A percentile compares a stretch with the other conserved stretches of the same genome.
These are phyloP conservation scores for Brenthis ino DNA, from an alignment of 2,888 invertebrate genomes.

Conservation along the genomic window DNA sequence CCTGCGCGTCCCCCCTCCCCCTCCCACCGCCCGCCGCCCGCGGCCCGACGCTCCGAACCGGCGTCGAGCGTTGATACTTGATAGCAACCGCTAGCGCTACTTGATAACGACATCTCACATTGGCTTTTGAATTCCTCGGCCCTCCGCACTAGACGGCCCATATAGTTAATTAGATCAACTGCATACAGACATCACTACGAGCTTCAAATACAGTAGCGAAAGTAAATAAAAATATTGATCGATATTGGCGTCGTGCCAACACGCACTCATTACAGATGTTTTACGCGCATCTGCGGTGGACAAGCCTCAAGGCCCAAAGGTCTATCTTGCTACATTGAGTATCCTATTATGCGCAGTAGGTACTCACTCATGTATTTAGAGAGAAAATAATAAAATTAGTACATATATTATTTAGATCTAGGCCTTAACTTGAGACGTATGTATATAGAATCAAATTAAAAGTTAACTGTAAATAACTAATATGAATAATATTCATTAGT, in stretches of 20 bases:
- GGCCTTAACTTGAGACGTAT: background rate
- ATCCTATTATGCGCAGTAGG: background rate
- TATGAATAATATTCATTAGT: background rate
- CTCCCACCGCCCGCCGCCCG: conserved; percentile 48
- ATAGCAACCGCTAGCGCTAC: conserved; percentile 48
- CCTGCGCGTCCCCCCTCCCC: conserved; percentile 63
- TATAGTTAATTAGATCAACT: conserved; percentile 36
- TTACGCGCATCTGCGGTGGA: conserved; percentile 14
- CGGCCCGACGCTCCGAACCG: conserved; percentile 17
- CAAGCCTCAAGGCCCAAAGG: background rate
- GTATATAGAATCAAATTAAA: background rate
- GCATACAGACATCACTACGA: conserved; percentile 3
- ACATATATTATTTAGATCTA: background rate
- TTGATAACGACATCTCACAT: conserved; percentile 60
- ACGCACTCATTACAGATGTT: conserved; percentile 33
- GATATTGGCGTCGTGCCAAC: conserved; percentile 53
- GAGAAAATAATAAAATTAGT: background rate
- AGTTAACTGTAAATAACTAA: background rate
- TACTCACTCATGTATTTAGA: background rate
- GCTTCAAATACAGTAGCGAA: conserved; percentile 31
- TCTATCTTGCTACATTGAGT: background rate
- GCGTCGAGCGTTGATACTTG: conserved; percentile 48
- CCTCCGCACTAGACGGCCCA: conserved; percentile 30
- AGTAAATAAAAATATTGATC: conserved; percentile 34
- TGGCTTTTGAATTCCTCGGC: conserved; percentile 27